Percentiles rank a stretch among this genome's conserved stretches.
These are phyloP conservation scores for Nemotelus pantherinus DNA, from an alignment of 2,888 invertebrate genomes.

Conservation along the genomic window DNA sequence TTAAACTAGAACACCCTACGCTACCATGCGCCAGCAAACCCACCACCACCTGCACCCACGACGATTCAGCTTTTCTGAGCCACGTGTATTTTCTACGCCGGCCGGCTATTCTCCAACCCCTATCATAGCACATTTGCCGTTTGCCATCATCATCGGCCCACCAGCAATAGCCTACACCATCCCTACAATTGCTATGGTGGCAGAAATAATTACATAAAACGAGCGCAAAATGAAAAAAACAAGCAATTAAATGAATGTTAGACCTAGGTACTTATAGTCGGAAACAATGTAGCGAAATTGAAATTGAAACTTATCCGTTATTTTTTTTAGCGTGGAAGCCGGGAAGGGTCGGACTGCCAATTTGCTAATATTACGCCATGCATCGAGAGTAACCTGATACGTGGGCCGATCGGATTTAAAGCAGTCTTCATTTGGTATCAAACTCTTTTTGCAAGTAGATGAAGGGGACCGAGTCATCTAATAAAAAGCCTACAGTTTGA, in stretches of 20 bases:
- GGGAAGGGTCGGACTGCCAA: not conserved
- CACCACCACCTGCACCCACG: not conserved
- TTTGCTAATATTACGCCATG: conserved; percentile 7
- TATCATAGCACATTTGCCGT: too few species aligned
- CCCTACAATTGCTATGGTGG: not conserved
- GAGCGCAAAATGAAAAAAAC: not conserved
- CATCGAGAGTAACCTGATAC: conserved; percentile 16
- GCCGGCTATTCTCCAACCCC: not conserved
- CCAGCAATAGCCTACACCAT: not conserved
- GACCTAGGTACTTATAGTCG: not conserved
- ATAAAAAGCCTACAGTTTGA: too few species aligned
- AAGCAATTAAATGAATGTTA: conserved; percentile 8
- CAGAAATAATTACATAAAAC: conserved; percentile 1
- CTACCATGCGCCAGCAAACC: too few species aligned
- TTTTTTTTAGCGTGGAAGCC: not conserved
- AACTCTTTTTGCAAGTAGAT: too few species aligned
- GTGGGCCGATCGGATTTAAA: conserved; percentile 27
- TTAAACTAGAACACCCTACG: conserved; percentile 12
- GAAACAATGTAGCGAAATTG: conserved; percentile 28
- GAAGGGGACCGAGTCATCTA: too few species aligned
- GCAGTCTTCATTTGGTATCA: not conserved
- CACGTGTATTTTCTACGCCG: not conserved
- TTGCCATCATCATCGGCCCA: not conserved
- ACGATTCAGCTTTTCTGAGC: not conserved
- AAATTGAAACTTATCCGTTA: conserved; percentile 38